Percentiles rank a stretch among this genome's conserved stretches.
Evolutionary conservation across 2,797 vertebrate genomes (phyloP).

Genomic region (Falco berigora): DNA sequence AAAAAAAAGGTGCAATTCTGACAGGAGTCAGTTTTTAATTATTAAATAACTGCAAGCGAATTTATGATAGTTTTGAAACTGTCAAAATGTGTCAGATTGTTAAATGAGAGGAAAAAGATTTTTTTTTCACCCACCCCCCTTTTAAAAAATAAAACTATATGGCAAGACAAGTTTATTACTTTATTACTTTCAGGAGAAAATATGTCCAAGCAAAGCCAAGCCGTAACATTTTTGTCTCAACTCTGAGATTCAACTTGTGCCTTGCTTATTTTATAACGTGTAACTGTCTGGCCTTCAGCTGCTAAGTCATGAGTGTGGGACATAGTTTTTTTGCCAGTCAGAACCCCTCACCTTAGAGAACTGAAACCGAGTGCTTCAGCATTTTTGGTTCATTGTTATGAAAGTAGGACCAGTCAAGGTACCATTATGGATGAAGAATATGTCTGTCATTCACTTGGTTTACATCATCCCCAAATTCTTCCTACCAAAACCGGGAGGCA

Average conservation of each 20-base stretch:
- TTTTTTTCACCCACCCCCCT: neutral
- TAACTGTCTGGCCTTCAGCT: neutral
- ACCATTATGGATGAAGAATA: neutral
- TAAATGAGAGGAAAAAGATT: neutral
- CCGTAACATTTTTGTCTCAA: neutral
- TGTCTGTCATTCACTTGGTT: neutral
- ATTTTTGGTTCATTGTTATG: neutral
- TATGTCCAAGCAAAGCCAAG: neutral
- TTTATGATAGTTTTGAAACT: neutral
- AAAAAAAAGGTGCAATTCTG: neutral
- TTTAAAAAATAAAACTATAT: neutral
- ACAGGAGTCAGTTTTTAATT: neutral
- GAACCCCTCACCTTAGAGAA: neutral
- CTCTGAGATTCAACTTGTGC: neutral
- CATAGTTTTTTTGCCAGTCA: neutral
- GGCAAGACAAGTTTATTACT: neutral
- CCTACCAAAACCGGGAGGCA: neutral
- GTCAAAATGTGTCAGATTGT: neutral
- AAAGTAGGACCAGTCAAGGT: neutral
- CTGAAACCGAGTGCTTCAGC: neutral
- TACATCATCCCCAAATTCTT: neutral
- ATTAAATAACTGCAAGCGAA: neutral
- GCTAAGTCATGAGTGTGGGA: neutral
- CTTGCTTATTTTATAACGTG: neutral
- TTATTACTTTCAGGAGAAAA: constrained; percentile 28